Evolutionary conservation across 2,113 vertebrate genomes (phyloP).

Genomic region (Neogale vison): DNA sequence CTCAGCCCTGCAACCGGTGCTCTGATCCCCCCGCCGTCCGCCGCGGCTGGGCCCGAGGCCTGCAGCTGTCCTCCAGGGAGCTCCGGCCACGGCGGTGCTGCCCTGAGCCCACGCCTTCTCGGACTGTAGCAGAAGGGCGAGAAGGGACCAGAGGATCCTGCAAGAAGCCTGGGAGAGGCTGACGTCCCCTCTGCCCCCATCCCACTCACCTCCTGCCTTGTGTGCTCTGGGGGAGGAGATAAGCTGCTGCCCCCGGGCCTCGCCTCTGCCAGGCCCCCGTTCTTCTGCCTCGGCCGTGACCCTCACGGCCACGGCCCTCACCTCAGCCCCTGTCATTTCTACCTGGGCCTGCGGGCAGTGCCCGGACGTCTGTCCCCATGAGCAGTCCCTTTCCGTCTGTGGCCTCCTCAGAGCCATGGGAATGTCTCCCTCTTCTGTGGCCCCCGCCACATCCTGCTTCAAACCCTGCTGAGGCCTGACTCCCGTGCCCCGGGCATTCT

Average conservation of each 20-base stretch:
- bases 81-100: accelerated
- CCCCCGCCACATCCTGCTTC: neutral
- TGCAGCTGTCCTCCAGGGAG: neutral
- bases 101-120: neutral
- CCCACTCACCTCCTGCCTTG: accelerated
- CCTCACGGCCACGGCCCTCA: neutral
- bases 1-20: too few species aligned
- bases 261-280: too few species aligned
- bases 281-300: neutral
- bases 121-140: too few species aligned
- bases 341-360: neutral
- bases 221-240: neutral
- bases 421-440: accelerated
- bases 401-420: neutral
- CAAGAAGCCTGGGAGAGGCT: neutral
- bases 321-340: accelerated
- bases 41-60: neutral
- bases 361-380: neutral
- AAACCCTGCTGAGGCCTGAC: accelerated
- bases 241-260: neutral
- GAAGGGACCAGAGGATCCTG: too few species aligned
- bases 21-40: neutral
- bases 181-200: accelerated
- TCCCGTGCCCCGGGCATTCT: neutral
- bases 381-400: neutral